phyloP scores from a whole-genome alignment of 2,888 invertebrate genomes.

The Patella ulyssiponensis region DNA sequence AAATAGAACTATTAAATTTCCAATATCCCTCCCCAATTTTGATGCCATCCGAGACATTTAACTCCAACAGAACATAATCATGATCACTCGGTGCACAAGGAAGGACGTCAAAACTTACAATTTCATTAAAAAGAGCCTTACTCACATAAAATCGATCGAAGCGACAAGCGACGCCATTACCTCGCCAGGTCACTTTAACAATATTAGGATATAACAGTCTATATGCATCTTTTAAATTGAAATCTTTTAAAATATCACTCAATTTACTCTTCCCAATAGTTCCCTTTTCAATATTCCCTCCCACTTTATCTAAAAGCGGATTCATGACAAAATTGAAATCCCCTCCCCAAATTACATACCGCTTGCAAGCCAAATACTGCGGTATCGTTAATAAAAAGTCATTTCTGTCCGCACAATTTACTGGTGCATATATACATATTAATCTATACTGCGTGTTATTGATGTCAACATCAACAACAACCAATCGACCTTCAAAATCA shows the following conservation, averaged over 20 bases:
- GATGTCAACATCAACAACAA: not conserved
- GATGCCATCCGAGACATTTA: not conserved
- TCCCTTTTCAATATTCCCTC: not conserved
- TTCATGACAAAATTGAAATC: constrained; percentile 6
- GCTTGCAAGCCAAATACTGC: not conserved
- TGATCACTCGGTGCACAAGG: not conserved
- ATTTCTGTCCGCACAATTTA: not conserved
- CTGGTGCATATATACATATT: not conserved
- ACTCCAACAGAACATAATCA: not conserved
- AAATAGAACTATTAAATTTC: not conserved
- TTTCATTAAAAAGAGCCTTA: not conserved
- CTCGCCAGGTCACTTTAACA: constrained; percentile 5
- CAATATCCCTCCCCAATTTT: constrained; percentile 3
- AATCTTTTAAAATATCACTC: not conserved
- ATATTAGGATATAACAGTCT: not conserved
- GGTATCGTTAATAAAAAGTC: not conserved
- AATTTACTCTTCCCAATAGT: not conserved
- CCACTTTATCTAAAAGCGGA: not conserved
- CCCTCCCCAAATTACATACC: not conserved
- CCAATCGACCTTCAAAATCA: not conserved
- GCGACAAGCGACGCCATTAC: not conserved
- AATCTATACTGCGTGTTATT: not conserved
- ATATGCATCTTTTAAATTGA: constrained; percentile 1
- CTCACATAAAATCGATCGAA: constrained; percentile 2
- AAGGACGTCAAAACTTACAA: not conserved